phyloP scores from a whole-genome alignment of 2,113 vertebrate genomes.

The Athene cunicularia region DNA sequence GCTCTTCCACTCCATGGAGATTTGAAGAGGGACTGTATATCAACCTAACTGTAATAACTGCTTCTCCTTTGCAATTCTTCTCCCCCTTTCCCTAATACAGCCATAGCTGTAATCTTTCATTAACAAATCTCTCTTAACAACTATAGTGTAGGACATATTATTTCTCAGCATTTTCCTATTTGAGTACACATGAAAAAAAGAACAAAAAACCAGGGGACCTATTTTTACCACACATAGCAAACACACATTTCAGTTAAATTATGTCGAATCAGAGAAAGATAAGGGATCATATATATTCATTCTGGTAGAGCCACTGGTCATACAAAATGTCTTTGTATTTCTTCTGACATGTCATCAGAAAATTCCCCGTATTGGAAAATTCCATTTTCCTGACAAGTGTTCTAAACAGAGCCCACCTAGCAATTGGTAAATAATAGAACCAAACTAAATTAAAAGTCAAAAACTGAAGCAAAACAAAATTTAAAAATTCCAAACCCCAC shows the following conservation, averaged over 20 bases:
- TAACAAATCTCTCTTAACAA: neutral
- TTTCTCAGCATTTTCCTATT: neutral
- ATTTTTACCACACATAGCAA: conserved; percentile 56
- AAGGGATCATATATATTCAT: conserved; percentile 12
- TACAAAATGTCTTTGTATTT: conserved; percentile 1
- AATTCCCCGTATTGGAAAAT: neutral
- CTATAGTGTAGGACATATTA: neutral
- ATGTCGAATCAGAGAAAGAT: neutral
- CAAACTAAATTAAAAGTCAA: neutral
- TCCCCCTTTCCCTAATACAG: conserved; percentile 2
- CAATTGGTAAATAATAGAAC: conserved; percentile 6
- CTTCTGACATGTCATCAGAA: conserved; percentile 7
- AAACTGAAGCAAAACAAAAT: neutral
- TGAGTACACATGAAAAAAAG: conserved; percentile 15
- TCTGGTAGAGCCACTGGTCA: conserved; percentile 20
- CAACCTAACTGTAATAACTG: neutral
- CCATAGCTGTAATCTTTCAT: neutral
- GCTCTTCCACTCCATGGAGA: conserved; percentile 29
- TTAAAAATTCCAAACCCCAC: neutral
- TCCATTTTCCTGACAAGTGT: neutral
- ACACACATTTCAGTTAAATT: conserved; percentile 44
- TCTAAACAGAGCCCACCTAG: conserved; percentile 24
- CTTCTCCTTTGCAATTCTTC: neutral
- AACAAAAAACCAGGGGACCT: conserved; percentile 29
- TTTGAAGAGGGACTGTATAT: conserved; percentile 19